Evolutionary conservation across 2,797 vertebrate genomes (phyloP).

Genomic region (Mormyrops attenuatus): DNA sequence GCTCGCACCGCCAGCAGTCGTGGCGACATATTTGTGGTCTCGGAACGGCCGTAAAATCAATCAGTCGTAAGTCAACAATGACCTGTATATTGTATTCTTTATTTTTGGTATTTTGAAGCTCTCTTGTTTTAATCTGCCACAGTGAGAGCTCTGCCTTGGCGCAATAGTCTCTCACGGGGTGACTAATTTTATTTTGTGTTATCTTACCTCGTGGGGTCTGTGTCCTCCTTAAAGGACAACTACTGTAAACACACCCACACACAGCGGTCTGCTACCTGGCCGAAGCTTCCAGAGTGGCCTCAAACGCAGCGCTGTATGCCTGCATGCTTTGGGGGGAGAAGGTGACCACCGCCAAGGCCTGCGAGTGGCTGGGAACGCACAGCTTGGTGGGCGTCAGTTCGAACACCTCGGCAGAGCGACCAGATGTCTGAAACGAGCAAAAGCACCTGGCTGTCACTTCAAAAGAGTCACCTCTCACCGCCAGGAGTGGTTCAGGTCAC

Average conservation of each 20-base stretch:
- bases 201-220: background rate
- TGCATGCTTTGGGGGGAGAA: constrained; percentile 64
- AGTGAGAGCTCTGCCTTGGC: background rate
- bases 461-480: background rate
- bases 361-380: constrained; percentile 55
- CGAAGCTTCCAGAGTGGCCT: constrained; percentile 55
- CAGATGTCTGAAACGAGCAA: constrained; percentile 21
- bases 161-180: background rate
- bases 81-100: background rate
- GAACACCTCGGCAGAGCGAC: constrained; percentile 50
- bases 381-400: constrained; percentile 58
- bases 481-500: background rate
- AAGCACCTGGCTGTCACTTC: background rate
- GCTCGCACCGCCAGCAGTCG: too few relatives aligned
- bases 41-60: background rate
- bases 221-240: background rate
- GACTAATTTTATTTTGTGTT: background rate
- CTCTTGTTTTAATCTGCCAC: background rate
- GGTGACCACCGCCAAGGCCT: constrained; percentile 52
- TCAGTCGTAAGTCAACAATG: background rate
- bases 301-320: constrained; percentile 65
- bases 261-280: constrained; percentile 42
- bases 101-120: background rate
- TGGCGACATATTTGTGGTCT: background rate
- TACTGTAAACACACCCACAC: background rate